Conservation (phyloP, 2,888 invertebrate genomes). For the Bombylius discolor region DNA sequence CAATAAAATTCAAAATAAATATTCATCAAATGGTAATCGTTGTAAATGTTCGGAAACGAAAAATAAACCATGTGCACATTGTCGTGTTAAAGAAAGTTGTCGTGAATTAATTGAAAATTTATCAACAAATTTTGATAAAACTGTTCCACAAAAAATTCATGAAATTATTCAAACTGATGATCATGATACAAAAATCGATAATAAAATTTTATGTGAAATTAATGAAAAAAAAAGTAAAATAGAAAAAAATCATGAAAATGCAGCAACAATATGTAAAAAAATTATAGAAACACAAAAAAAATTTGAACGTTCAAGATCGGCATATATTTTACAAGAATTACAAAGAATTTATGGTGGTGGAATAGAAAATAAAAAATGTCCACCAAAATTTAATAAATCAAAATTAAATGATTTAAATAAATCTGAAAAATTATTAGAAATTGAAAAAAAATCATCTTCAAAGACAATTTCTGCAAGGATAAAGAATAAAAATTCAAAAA, state of each 20-base stretch:
- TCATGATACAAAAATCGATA: too few relatives aligned
- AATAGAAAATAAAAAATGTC: too few relatives aligned
- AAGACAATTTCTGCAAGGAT: too few relatives aligned
- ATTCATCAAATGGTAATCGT: neutral
- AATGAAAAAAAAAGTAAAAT: neutral
- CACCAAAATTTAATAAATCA: too few relatives aligned
- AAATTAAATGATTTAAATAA: too few relatives aligned
- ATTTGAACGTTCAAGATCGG: neutral
- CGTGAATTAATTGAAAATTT: neutral
- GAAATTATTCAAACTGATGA: too few relatives aligned
- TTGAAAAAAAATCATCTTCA: too few relatives aligned
- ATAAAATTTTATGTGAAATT: neutral
- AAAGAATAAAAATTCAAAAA: too few relatives aligned
- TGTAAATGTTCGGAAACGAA: conserved; percentile 17
- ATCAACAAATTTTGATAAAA: neutral
- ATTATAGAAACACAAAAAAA: neutral
- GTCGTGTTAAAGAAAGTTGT: neutral
- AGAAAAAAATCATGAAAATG: neutral
- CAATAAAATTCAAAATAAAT: neutral
- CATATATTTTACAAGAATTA: neutral
- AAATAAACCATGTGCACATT: conserved; percentile 10
- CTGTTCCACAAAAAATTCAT: too few relatives aligned
- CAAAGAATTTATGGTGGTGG: neutral
- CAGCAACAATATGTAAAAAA: neutral
- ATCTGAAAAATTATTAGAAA: too few relatives aligned